Conservation (phyloP, 2,113 vertebrate species). For the Alosa alosa region DNA sequence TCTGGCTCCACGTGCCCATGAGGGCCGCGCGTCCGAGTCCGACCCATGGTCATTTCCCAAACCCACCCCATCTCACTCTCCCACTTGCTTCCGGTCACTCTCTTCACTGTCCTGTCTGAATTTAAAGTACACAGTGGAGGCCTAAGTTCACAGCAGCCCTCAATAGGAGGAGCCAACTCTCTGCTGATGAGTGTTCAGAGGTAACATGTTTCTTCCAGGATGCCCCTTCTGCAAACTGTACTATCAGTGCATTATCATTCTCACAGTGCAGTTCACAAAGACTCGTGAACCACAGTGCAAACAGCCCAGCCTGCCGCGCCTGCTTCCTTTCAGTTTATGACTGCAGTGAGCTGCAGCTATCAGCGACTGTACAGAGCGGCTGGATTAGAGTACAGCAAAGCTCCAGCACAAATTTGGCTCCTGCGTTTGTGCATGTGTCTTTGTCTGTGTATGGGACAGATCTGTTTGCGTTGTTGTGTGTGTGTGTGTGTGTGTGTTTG, state of each 20-base stretch:
- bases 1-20: no score
- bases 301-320: background rate
- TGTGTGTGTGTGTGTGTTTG: slow-evolving; percentile 1
- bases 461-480: background rate
- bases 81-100: no score
- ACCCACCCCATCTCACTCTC: no score
- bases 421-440: background rate
- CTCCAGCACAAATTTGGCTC: background rate
- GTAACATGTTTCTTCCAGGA: background rate
- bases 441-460: no score
- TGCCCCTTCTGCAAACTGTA: background rate
- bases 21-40: no score
- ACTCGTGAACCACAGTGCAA: background rate
- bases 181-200: background rate
- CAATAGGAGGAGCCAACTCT: background rate
- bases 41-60: no score
- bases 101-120: no score
- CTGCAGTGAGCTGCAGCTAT: background rate
- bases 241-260: background rate
- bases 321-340: background rate
- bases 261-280: background rate
- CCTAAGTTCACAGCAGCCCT: background rate
- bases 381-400: background rate
- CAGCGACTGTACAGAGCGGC: background rate
- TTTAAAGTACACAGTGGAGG: background rate